phyloP scores from a whole-genome alignment of 1,140 invertebrate species.

The Drosophila nannoptera region DNA sequence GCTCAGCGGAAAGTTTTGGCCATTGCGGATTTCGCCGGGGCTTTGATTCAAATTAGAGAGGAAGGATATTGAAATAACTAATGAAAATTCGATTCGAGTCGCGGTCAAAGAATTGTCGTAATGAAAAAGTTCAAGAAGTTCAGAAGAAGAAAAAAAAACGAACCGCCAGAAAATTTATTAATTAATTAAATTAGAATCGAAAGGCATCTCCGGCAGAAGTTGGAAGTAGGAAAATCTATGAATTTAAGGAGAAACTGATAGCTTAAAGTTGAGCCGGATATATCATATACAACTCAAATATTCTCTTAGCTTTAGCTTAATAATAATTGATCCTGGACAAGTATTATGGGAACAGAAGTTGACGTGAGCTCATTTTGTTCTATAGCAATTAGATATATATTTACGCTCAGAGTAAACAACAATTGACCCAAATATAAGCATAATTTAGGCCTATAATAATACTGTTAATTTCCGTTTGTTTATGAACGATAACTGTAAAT shows the following conservation, averaged over 20 bases:
- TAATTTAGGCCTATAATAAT: slow-evolving; percentile 15
- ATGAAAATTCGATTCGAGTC: slow-evolving; percentile 6
- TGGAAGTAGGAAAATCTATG: background rate
- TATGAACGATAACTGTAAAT: slow-evolving; percentile 15
- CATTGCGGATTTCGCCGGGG: slow-evolving; percentile 6
- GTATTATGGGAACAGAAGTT: slow-evolving; percentile 22
- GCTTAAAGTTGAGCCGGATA: no score
- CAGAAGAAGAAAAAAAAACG: background rate
- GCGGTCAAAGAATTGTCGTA: background rate
- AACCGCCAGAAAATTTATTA: background rate
- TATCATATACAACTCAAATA: no score
- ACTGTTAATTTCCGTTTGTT: slow-evolving; percentile 13
- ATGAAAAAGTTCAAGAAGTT: background rate
- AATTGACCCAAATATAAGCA: slow-evolving; percentile 18
- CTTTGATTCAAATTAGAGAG: slow-evolving; percentile 22
- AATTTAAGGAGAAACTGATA: background rate
- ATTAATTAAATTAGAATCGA: no score
- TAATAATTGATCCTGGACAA: slow-evolving; percentile 12
- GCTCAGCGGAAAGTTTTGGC: slow-evolving; percentile 18
- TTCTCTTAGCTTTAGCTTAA: no score
- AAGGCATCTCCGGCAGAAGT: no score
- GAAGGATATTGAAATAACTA: slow-evolving; percentile 12
- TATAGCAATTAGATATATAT: background rate
- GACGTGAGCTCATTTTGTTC: background rate
- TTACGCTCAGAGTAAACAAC: background rate